Evolutionary conservation across 2,888 invertebrate genomes (phyloP).

Genomic region (Cremastinae sp.): DNA sequence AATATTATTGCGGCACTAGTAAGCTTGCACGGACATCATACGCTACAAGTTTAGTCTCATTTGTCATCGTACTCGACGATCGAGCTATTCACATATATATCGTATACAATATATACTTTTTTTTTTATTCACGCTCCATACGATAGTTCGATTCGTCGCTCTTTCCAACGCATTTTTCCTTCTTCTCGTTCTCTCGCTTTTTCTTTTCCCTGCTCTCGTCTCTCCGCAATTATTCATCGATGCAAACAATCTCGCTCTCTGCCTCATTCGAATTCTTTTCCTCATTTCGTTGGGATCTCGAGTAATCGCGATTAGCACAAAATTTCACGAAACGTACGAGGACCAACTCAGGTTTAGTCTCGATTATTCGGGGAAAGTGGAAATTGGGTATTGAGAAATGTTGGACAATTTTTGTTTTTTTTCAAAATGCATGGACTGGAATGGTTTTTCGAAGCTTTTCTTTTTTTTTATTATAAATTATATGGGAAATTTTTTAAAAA

Average conservation of each 20-base stretch:
- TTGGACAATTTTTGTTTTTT: neutral
- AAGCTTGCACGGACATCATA: constrained; percentile 80
- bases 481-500: no score
- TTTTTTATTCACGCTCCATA: constrained; percentile 12
- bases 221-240: constrained; percentile 50
- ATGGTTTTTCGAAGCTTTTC: no score
- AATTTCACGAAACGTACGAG: constrained; percentile 1
- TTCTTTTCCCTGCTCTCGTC: constrained; percentile 1
- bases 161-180: constrained; percentile 41
- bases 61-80: constrained; percentile 67
- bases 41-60: constrained; percentile 66
- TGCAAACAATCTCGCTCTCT: constrained; percentile 40
- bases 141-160: constrained; percentile 32
- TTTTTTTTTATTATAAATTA: no score
- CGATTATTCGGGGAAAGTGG: constrained; percentile 6
- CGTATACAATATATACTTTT: constrained; percentile 37
- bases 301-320: constrained; percentile 27
- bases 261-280: constrained; percentile 35
- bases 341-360: neutral
- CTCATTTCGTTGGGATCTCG: constrained; percentile 25
- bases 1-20: constrained; percentile 76
- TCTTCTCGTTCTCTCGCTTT: neutral
- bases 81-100: constrained; percentile 62
- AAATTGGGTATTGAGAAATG: neutral
- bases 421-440: no score